Evolutionary conservation across 2,113 vertebrate genomes (phyloP).

Genomic region (Siniperca chuatsi): DNA sequence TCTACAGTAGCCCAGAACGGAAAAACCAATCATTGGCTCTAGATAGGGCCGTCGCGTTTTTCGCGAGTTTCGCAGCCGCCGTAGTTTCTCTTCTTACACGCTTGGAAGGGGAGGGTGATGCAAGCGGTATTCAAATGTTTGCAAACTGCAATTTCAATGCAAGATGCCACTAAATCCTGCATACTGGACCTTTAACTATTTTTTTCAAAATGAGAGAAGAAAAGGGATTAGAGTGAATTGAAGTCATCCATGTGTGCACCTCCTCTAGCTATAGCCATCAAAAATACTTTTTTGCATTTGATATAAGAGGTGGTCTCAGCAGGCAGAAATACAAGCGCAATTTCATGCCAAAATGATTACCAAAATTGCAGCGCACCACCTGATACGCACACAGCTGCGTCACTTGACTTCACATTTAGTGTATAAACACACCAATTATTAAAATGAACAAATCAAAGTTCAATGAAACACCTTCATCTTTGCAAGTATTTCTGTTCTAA

Average conservation of each 20-base stretch:
- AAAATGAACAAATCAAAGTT: constrained; percentile 23
- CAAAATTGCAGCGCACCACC: constrained; percentile 16
- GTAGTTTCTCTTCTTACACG: too few relatives aligned
- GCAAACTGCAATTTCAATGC: too few relatives aligned
- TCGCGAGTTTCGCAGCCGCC: too few relatives aligned
- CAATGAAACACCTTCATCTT: constrained; percentile 10
- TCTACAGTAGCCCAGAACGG: too few relatives aligned
- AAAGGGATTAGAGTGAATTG: background rate
- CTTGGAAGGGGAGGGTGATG: too few relatives aligned
- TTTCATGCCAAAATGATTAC: constrained; percentile 44
- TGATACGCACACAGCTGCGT: constrained; percentile 35
- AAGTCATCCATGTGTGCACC: background rate
- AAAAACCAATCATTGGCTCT: too few relatives aligned
- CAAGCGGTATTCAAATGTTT: too few relatives aligned
- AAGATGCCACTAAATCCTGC: too few relatives aligned
- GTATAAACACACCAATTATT: constrained; percentile 17
- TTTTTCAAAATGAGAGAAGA: background rate
- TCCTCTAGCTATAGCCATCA: background rate
- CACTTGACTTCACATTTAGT: constrained; percentile 20
- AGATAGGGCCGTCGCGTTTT: too few relatives aligned
- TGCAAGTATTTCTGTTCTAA: constrained; percentile 14
- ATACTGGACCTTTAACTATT: background rate
- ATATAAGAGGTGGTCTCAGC: constrained; percentile 17
- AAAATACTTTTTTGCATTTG: background rate
- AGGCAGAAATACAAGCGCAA: background rate